Evolutionary conservation across 1,140 invertebrate species (phyloP), one percentile per base, ranked within the genome.

Genomic region (Drosophila sulfurigaster): DNA sequence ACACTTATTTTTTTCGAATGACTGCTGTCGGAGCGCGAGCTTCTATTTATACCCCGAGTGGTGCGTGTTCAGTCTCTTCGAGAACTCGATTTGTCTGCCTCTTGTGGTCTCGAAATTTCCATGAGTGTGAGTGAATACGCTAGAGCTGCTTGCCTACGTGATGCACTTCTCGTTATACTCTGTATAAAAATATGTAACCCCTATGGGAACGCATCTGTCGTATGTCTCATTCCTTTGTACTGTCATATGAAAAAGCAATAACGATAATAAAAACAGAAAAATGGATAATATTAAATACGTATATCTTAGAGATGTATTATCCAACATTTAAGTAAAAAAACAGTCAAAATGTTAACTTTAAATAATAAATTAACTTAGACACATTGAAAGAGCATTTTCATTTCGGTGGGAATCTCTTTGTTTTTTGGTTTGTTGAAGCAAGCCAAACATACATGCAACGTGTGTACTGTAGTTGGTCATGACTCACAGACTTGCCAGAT

Each of bases 1-100:
- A 57, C 83, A 87, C 85, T 89, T 66, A 46, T 75, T 25, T 54
- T 75, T 78, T 63, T 41, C 75, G 76, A 88, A 67, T 89, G 81
- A 46, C 7, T 32, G 46, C 45, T 10, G 16, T 41, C 64, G 20
- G 20, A 5, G 20, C 7, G 41, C 8, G 30, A 11, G 60, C 56
- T 4, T 57, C 52, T 88, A 88, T 88, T 81, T 88, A 88, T 88
- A 88, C 77, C 43, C 52, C n/a, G 5, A 41, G 20, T 45, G 11
- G 46, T 59, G 38, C 11, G 32, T 48, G 15, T 7, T 38, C 20
- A 66, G 70, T 32, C 43, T 56, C 13, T 69, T 87, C 82, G 45
- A 48, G 82, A 81, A 86, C 32, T 51, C 49, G 48, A 8, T 56
- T 54, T 62, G 77, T 49, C 38, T 52, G 20, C 59, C 54, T 52